These are phyloP conservation scores for Rallus limicola DNA, from an alignment of 2,113 vertebrate genomes.

Conservation along the genomic window DNA sequence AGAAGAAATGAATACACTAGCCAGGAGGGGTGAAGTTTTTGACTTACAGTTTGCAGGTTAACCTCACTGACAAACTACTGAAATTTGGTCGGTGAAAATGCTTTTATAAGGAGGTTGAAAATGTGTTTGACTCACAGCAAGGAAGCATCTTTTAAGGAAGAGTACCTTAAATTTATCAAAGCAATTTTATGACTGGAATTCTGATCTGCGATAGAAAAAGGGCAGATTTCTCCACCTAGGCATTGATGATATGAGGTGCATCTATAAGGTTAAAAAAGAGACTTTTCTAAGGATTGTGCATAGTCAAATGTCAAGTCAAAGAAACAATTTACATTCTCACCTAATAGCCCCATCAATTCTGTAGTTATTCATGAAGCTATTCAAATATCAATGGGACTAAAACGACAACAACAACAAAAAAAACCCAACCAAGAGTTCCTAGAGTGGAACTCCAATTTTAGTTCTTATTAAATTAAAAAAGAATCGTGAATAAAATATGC, in stretches of 20 bases:
- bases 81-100: not conserved
- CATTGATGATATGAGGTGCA: not conserved
- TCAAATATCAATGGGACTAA: not conserved
- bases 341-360: not conserved
- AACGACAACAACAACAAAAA: not conserved
- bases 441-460: not conserved
- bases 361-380: not conserved
- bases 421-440: not conserved
- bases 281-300: not conserved
- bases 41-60: constrained; percentile 56
- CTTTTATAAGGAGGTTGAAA: not conserved
- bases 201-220: not conserved
- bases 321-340: not conserved
- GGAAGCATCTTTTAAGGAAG: constrained; percentile 21
- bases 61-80: constrained; percentile 3
- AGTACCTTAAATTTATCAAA: constrained; percentile 19
- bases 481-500: not conserved
- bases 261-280: not conserved
- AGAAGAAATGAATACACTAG: constrained; percentile 1
- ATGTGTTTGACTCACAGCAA: constrained; percentile 1
- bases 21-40: constrained; percentile 26
- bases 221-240: not conserved
- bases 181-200: constrained; percentile 8
- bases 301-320: not conserved
- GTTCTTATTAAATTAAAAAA: not conserved